These are phyloP conservation scores for Argopecten irradians DNA, from an alignment of 1,140 invertebrate species.

Conservation along the genomic window DNA sequence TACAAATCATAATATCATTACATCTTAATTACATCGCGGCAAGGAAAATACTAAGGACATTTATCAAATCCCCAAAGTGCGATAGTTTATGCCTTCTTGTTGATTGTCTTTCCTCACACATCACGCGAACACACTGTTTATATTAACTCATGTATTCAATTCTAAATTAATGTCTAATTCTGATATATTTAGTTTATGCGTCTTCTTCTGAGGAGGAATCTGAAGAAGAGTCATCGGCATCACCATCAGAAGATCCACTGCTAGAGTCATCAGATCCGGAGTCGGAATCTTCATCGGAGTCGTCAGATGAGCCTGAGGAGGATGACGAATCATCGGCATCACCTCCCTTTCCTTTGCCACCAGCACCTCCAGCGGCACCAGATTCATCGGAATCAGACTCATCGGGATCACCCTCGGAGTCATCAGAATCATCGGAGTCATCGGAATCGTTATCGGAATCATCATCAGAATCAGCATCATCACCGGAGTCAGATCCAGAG, in stretches of 20 bases:
- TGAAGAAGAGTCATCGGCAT: neutral
- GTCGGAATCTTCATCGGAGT: neutral
- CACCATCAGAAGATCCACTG: neutral
- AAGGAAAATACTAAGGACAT: neutral
- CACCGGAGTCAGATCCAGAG: neutral
- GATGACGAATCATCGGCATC: no score
- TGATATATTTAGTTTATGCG: neutral
- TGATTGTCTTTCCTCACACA: constrained; percentile 22
- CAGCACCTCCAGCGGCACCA: no score
- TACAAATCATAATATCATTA: constrained; percentile 1
- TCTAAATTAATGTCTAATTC: neutral
- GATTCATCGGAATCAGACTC: neutral
- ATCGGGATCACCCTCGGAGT: neutral
- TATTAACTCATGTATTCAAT: neutral
- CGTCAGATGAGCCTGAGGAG: no score
- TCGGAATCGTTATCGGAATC: neutral
- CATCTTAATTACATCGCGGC: neutral
- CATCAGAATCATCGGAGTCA: neutral
- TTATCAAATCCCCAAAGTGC: neutral
- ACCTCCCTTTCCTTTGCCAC: no score
- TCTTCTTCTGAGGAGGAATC: neutral
- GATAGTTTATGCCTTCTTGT: neutral
- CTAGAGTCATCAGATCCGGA: neutral
- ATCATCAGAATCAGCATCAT: neutral
- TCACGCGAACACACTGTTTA: constrained; percentile 1